Conservation (phyloP, 2,113 vertebrate species). For the Trogon surrucura region DNA sequence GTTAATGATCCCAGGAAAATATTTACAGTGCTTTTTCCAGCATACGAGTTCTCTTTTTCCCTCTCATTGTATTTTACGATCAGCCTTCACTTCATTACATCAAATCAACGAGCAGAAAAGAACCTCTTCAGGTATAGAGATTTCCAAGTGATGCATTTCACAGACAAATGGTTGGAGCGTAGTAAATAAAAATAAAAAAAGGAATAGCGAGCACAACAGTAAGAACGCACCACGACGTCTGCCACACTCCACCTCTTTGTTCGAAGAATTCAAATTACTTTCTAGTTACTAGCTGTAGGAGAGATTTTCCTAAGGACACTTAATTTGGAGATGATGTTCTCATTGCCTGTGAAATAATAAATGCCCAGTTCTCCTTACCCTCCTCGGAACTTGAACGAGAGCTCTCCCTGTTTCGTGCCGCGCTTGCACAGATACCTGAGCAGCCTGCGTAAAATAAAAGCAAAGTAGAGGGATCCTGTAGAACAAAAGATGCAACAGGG, state of each 20-base stretch:
- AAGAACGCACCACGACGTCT: not conserved
- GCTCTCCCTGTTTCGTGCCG: not conserved
- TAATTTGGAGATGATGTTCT: not conserved
- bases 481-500: not conserved
- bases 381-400: not conserved
- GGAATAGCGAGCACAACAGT: not conserved
- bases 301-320: not conserved
- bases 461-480: not conserved
- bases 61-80: not conserved
- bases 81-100: not conserved
- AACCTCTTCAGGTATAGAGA: not conserved
- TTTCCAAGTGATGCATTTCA: not conserved
- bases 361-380: not conserved
- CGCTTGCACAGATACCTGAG: not conserved
- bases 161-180: not conserved
- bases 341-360: not conserved
- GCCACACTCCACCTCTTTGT: not conserved
- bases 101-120: constrained; percentile 3
- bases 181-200: not conserved
- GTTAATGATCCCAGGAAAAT: constrained; percentile 33
- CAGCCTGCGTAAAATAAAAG: not conserved
- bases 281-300: not conserved
- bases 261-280: not conserved
- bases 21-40: constrained; percentile 63
- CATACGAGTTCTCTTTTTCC: not conserved